Evolutionary conservation across 2,797 vertebrate species (phyloP), one percentile per base, ranked within the genome.

Genomic region (Sebastolobus altivelis): DNA sequence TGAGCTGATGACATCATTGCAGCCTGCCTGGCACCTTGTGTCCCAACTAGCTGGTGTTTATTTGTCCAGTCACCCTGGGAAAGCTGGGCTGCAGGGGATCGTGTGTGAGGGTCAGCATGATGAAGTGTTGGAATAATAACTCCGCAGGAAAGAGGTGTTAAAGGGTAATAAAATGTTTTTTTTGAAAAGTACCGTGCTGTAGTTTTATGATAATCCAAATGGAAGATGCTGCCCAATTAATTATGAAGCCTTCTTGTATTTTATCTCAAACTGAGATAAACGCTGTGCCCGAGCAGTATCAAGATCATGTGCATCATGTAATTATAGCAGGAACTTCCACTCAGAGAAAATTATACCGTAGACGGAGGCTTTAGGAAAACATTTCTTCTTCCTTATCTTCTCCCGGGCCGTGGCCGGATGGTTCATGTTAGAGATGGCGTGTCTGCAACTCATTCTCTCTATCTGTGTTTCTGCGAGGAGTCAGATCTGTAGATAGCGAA

Each of bases 61-160:
- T 93, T 95, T 93, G 93, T 90, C 81, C 91, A 85, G 90, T 91
- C 87, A 85, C 82, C 89, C 89, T 81, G 88, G 88, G 83, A 90
- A 92, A 89, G 91, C 79, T 89, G 89, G 81, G 46, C 87, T 83
- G 84, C 61, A 55, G 77, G 78, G 78, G 75, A 80, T 75, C 65
- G 31, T 77, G 80, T 68, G 75, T 72, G 58, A 63, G 78, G 78
- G 87, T 89, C 85, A 90, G 84, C 63, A n/a, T 86, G 87, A 90
- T 91, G 83, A 91, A 90, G 91, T 92, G 90, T 86, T 91, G 86
- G 84, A 91, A 86, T 91, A 91, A 90, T 90, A 91, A 88, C 81
- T 89, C 87, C 31, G 75, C 75, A 62, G 72, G 81, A 77, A 85
- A 74, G 79, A 82, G 77, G 77, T 65, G 74, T 74, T 81, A 35